phyloP scores from a whole-genome alignment of 1,140 invertebrate species.

The Drosophila busckii region DNA sequence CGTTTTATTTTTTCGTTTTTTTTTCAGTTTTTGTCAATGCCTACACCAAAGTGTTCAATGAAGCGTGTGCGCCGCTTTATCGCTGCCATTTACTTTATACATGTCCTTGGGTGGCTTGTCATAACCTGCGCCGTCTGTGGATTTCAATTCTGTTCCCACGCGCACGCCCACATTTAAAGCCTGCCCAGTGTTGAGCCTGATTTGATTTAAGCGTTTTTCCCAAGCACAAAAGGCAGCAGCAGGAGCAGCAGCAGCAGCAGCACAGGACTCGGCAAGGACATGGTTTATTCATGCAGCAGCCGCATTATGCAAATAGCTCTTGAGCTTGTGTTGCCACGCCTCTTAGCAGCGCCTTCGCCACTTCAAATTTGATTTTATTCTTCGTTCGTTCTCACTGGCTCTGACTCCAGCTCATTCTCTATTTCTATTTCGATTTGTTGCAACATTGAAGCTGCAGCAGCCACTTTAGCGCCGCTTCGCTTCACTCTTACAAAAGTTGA shows the following conservation, averaged over 20 bases:
- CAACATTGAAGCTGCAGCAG: slow-evolving; percentile 20
- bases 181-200: slow-evolving; percentile 38
- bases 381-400: slow-evolving; percentile 3
- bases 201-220: slow-evolving; percentile 73
- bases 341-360: slow-evolving; percentile 39
- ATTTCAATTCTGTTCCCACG: not conserved
- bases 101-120: slow-evolving; percentile 12
- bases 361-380: slow-evolving; percentile 70
- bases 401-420: slow-evolving; percentile 13
- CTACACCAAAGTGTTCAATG: slow-evolving; percentile 52
- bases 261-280: slow-evolving; percentile 34
- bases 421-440: slow-evolving; percentile 69
- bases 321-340: slow-evolving; percentile 16
- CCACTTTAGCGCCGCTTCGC: slow-evolving; percentile 20
- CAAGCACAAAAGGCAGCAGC: slow-evolving; percentile 15
- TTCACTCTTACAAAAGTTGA: slow-evolving; percentile 33
- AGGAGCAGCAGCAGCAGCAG: not conserved
- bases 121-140: slow-evolving; percentile 38
- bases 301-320: slow-evolving; percentile 71
- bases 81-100: slow-evolving; percentile 17
- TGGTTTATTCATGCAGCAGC: slow-evolving; percentile 74
- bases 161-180: not conserved
- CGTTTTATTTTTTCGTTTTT: slow-evolving; percentile 19
- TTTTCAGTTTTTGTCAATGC: slow-evolving; percentile 34
- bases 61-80: slow-evolving; percentile 50